A percentile compares a stretch with the other conserved stretches of the same genome.
These are phyloP conservation scores for Gisinianus flammeolus DNA, from an alignment of 2,888 invertebrate genomes.

Conservation along the genomic window DNA sequence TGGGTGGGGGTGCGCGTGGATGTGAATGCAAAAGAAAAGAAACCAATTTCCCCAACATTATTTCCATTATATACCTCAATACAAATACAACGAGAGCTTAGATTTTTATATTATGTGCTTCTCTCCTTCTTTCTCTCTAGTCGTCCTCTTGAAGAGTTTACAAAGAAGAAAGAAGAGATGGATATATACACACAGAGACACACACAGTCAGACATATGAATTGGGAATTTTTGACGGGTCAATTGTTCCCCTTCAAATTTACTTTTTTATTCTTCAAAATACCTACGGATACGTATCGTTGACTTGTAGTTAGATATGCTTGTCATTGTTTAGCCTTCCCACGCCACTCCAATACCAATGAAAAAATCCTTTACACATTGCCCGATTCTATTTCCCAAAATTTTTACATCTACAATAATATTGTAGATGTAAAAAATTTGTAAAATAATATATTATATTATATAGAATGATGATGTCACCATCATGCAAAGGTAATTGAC, in stretches of 20 bases:
- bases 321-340: conserved; percentile 24
- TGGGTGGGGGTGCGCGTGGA: conserved; percentile 14
- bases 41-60: conserved; percentile 26
- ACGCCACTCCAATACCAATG: background rate
- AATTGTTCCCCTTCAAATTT: background rate
- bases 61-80: background rate
- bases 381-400: no score
- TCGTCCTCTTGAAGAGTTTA: background rate
- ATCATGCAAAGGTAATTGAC: no score
- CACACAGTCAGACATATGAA: no score
- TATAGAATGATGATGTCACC: no score
- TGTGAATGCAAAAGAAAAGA: conserved; percentile 8
- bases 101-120: background rate
- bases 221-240: no score
- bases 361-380: no score
- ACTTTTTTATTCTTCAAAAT: background rate
- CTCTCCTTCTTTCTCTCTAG: background rate
- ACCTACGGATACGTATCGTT: no score
- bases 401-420: no score
- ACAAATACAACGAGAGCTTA: background rate
- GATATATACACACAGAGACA: no score
- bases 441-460: no score
- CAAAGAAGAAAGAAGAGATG: no score
- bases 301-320: conserved; percentile 20
- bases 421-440: no score